Percentiles rank a stretch among this genome's conserved stretches.
Evolutionary conservation across 2,113 vertebrate species (phyloP).

Genomic region (Thoracochromis brauschi): DNA sequence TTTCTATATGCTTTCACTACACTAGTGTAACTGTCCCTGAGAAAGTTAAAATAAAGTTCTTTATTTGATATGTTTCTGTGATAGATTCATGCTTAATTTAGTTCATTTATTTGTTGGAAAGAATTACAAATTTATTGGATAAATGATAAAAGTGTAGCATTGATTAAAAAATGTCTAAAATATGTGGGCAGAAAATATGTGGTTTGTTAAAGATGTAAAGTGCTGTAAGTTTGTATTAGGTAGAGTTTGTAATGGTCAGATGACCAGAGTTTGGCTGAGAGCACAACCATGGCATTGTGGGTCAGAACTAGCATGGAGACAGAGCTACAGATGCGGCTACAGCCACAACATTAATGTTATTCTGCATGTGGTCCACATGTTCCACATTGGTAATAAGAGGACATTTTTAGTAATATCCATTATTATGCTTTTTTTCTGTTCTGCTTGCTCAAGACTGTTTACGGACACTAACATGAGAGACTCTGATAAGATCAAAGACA

Average conservation of each 20-base stretch:
- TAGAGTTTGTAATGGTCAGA: background rate
- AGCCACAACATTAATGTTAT: background rate
- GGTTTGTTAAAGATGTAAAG: background rate
- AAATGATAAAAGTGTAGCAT: background rate
- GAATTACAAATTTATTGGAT: background rate
- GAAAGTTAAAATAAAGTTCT: background rate
- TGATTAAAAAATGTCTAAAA: background rate
- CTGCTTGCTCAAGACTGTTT: background rate
- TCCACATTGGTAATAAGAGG: background rate
- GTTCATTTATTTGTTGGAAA: background rate
- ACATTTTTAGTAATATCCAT: background rate
- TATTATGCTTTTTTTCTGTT: background rate
- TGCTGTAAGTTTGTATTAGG: background rate
- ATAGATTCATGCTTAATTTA: background rate
- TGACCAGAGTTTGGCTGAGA: background rate
- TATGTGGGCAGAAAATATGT: background rate
- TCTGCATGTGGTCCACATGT: background rate
- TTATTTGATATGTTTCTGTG: background rate
- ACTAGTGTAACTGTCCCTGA: background rate
- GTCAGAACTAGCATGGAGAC: background rate
- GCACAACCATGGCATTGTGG: background rate
- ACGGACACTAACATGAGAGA: background rate
- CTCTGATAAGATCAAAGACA: background rate
- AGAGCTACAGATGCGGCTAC: background rate
- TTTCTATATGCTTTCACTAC: background rate